Base-by-base conservation (phyloP, 1,140 invertebrate genomes). In the Pomacea maculata region DNA sequence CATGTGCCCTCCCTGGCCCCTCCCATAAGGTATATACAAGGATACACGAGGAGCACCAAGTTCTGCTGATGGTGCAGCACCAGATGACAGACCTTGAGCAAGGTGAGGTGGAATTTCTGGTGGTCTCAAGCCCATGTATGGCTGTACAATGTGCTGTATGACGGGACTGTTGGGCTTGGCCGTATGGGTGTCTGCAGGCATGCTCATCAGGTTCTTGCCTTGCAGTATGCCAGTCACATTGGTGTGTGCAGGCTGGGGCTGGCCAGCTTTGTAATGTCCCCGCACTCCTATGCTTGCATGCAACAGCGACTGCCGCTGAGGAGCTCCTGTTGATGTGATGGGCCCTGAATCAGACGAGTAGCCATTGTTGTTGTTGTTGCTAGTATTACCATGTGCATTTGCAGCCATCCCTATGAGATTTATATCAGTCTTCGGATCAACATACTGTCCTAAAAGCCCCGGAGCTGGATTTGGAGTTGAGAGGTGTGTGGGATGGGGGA, bases 151-250 rank as follows among this genome's bases (percentile, higher is more conserved):
- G 57, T 61, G 57, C 57, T 61, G 57, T 61, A 61, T 61, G 52
- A 70, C 67, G 8, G 77, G 77, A 54, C 77, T 78, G 64, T 67
- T 67, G 21, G 77, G 77, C 17, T 78, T 78, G 64, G 65, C 52
- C 9, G 57, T 61, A 61, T 61, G 57, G 15, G 57, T 61, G 25
- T 82, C 81, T 12, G 67, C n/a, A 1, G 84, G 84, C 82, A 83
- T 83, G 61, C 79, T 80, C 21, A 83, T 82, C 15, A 83, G 67
- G 72, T 80, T 83, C 75, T 85, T 85, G 25, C 79, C 57, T 8
- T 82, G 78, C 25, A 80, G 19, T 19, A 75, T 65, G 52, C 77
- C 21, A 21, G 67, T n/a, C 65, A 78, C 68, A 52, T 80, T 80
- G 74, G 81, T 82, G 78, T 82, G 81, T 55, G 81, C 81, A 11